Conservation (phyloP, 2,888 invertebrate genomes). For the Dryobota labecula region DNA sequence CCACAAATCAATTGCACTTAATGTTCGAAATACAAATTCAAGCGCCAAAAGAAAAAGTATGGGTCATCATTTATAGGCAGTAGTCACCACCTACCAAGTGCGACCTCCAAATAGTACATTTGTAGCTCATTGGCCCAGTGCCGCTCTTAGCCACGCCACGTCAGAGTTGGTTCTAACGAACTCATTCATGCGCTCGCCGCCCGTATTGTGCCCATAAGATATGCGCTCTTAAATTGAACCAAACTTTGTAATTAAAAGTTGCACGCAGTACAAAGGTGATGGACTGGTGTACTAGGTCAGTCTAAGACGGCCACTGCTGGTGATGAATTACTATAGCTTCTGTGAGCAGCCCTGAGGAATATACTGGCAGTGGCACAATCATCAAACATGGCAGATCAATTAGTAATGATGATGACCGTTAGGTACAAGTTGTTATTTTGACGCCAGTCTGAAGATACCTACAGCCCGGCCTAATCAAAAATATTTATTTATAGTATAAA, state of each 20-base stretch:
- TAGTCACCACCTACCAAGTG: not conserved
- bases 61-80: too few relatives aligned
- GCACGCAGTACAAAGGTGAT: slow-evolving; percentile 53
- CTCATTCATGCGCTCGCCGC: slow-evolving; percentile 71
- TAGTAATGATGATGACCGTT: too few relatives aligned
- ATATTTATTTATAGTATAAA: not conserved
- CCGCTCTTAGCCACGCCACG: slow-evolving; percentile 54
- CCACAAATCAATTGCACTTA: too few relatives aligned
- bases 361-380: too few relatives aligned
- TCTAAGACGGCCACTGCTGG: not conserved
- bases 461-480: not conserved
- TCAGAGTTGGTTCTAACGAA: slow-evolving; percentile 72
- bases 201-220: slow-evolving; percentile 73
- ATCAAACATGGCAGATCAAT: not conserved
- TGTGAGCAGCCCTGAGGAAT: not conserved
- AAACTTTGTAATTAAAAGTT: slow-evolving; percentile 82
- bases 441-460: not conserved
- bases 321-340: not conserved
- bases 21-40: too few relatives aligned
- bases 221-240: slow-evolving; percentile 79
- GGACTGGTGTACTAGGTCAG: not conserved
- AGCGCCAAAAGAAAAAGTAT: too few relatives aligned
- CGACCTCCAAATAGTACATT: slow-evolving; percentile 34
- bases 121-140: slow-evolving; percentile 17
- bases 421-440: not conserved